Evolutionary conservation across 2,888 invertebrate genomes (phyloP).

Genomic region (Cephalotes varians): DNA sequence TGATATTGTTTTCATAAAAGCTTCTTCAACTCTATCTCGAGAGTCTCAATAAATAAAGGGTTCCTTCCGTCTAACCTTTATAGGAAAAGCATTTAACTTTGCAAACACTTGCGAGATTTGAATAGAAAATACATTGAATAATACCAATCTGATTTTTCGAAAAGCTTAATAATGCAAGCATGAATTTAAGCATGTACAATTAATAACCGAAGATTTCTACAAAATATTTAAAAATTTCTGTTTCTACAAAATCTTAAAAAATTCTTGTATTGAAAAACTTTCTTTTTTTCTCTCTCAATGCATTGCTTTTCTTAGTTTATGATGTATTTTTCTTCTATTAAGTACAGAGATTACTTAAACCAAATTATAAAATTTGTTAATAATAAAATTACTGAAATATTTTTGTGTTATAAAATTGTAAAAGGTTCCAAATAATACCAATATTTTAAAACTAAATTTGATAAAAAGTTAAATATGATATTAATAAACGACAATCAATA

Average conservation of each 20-base stretch:
- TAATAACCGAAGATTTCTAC: not conserved
- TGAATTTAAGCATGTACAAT: not conserved
- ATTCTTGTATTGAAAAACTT: not conserved
- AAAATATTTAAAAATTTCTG: too few relatives aligned
- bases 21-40: not conserved
- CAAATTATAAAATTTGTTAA: not conserved
- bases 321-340: not conserved
- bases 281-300: too few relatives aligned
- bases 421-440: not conserved
- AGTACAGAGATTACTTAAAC: not conserved
- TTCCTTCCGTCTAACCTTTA: not conserved
- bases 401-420: not conserved
- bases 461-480: not conserved
- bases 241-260: not conserved
- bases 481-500: not conserved
- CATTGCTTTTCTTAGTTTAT: not conserved
- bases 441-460: not conserved
- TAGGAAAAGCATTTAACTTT: constrained; percentile 11
- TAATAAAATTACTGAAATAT: not conserved
- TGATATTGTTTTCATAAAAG: constrained; percentile 31
- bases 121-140: constrained; percentile 19
- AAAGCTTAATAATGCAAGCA: not conserved
- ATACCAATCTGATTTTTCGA: not conserved
- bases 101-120: not conserved
- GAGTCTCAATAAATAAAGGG: constrained; percentile 8